A percentile compares a stretch with the other conserved stretches of the same genome.
Conservation (phyloP, 1,140 invertebrate genomes). For the Bombus pyrosoma region DNA sequence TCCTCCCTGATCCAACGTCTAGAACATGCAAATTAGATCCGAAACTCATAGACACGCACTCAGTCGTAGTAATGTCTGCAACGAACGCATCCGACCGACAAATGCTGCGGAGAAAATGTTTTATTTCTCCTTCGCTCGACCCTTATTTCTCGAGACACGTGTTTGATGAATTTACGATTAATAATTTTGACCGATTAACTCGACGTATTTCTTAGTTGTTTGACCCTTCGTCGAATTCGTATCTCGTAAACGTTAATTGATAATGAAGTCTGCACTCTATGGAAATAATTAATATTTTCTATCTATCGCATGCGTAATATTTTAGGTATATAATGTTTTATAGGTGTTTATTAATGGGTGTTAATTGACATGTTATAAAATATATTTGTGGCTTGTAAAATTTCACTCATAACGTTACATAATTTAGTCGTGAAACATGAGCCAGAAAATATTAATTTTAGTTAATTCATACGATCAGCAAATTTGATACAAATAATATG, state of each 20-base stretch:
- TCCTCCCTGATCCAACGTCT: not conserved
- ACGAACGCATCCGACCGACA: slow-evolving; percentile 5
- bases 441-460: not conserved
- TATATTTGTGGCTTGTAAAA: not conserved
- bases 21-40: slow-evolving; percentile 44
- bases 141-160: slow-evolving; percentile 28
- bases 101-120: slow-evolving; percentile 27
- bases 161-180: slow-evolving; percentile 29
- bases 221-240: not conserved
- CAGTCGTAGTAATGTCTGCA: slow-evolving; percentile 8
- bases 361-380: too few relatives aligned
- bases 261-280: too few relatives aligned
- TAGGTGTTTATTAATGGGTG: not conserved
- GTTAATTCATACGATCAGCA: too few relatives aligned
- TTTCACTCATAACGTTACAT: not conserved
- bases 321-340: not conserved
- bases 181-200: slow-evolving; percentile 7
- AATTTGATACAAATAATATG: too few relatives aligned
- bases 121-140: slow-evolving; percentile 13
- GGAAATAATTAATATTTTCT: not conserved
- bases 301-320: too few relatives aligned
- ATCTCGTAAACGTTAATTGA: not conserved
- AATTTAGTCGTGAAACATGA: too few relatives aligned
- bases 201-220: not conserved
- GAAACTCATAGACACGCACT: slow-evolving; percentile 25